These are phyloP conservation scores for Pollicipes pollicipes DNA, from an alignment of 1,140 invertebrate species.

Conservation along the genomic window DNA sequence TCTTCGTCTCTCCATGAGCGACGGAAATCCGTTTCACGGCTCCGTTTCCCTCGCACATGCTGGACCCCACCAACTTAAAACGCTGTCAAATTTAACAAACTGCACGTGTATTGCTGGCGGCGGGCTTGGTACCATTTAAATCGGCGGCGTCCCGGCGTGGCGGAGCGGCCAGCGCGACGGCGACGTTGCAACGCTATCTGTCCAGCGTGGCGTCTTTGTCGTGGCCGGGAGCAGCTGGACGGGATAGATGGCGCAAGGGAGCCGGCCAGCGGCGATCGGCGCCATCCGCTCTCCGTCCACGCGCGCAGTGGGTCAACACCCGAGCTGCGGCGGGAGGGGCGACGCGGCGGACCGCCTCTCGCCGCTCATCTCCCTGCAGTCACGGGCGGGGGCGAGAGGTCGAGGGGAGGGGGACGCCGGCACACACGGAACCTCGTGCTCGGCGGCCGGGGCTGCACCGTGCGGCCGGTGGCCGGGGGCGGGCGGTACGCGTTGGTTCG, in stretches of 20 bases:
- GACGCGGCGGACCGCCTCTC: too few relatives aligned
- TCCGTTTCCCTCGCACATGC: background rate
- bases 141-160: background rate
- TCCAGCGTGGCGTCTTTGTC: too few relatives aligned
- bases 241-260: too few relatives aligned
- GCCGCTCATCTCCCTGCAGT: too few relatives aligned
- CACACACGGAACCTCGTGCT: too few relatives aligned
- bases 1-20: too few relatives aligned
- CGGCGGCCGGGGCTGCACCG: too few relatives aligned
- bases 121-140: background rate
- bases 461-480: background rate
- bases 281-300: background rate
- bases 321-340: background rate
- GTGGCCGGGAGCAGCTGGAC: too few relatives aligned
- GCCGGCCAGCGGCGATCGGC: too few relatives aligned
- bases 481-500: background rate
- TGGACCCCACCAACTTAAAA: background rate
- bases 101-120: background rate
- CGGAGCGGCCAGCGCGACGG: too few relatives aligned
- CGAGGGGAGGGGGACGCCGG: too few relatives aligned
- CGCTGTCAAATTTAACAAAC: background rate
- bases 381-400: background rate
- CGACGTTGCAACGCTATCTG: background rate
- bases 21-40: too few relatives aligned
- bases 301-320: background rate